Percentiles rank a stretch among this genome's conserved stretches.
Conservation (phyloP, 2,888 invertebrate genomes). For the Melitaea athalia region DNA sequence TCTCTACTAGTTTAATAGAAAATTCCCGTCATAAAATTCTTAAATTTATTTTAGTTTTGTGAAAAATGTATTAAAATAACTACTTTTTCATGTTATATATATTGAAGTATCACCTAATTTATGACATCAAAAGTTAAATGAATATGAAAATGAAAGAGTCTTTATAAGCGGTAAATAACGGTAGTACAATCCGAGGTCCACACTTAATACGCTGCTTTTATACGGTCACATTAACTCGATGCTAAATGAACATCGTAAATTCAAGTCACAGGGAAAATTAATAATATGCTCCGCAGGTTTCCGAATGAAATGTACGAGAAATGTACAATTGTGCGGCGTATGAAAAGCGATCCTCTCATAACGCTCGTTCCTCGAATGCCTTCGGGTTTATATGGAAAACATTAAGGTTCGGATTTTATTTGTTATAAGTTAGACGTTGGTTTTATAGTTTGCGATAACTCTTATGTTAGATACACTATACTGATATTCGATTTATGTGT, state of each 20-base stretch:
- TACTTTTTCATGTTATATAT: background rate
- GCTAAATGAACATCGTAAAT: slow-evolving; percentile 28
- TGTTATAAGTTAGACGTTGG: background rate
- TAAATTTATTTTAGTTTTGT: background rate
- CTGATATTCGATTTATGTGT: no score
- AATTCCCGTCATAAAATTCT: background rate
- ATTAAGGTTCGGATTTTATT: background rate
- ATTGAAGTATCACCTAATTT: background rate
- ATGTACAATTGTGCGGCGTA: slow-evolving; percentile 26
- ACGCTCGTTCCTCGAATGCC: slow-evolving; percentile 16
- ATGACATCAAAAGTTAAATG: slow-evolving; percentile 8
- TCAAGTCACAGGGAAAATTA: slow-evolving; percentile 31
- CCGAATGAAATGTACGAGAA: slow-evolving; percentile 29
- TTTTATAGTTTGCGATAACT: background rate
- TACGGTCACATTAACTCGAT: slow-evolving; percentile 22
- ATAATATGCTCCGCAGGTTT: slow-evolving; percentile 29
- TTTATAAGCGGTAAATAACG: slow-evolving; percentile 12
- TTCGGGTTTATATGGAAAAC: slow-evolving; percentile 8
- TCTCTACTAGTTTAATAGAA: background rate
- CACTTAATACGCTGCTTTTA: slow-evolving; percentile 23
- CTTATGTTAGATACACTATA: no score
- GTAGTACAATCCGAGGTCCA: slow-evolving; percentile 12
- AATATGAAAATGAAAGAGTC: slow-evolving; percentile 8
- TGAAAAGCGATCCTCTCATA: slow-evolving; percentile 30
- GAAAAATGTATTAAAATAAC: background rate